These are phyloP conservation scores for Drosophila carrolli DNA, from an alignment of 1,140 invertebrate species.

Conservation along the genomic window DNA sequence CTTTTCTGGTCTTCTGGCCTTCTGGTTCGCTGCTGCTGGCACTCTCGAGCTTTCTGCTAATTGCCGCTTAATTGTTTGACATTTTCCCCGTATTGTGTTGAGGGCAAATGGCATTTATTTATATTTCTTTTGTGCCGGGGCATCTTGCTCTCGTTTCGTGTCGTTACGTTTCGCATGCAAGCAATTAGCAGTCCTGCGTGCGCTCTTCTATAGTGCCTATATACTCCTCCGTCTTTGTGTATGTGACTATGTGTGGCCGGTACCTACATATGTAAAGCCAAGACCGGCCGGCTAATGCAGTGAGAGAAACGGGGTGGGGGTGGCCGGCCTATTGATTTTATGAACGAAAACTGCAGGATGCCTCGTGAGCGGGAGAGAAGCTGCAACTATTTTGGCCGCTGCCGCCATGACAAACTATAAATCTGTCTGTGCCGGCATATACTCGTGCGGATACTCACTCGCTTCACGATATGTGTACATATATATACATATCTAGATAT, in stretches of 20 bases:
- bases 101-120: slow-evolving; percentile 58
- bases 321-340: slow-evolving; percentile 73
- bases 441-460: slow-evolving; percentile 25
- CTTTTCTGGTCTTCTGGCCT: slow-evolving; percentile 1
- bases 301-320: not conserved
- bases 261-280: slow-evolving; percentile 41
- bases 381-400: slow-evolving; percentile 70
- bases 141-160: slow-evolving; percentile 19
- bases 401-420: slow-evolving; percentile 78
- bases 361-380: slow-evolving; percentile 26
- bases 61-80: slow-evolving; percentile 78
- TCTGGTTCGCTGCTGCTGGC: slow-evolving; percentile 18
- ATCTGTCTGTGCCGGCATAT: slow-evolving; percentile 75
- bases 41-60: slow-evolving; percentile 61
- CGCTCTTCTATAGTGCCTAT: not conserved
- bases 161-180: slow-evolving; percentile 24
- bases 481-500: not conserved
- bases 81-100: slow-evolving; percentile 57
- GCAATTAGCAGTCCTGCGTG: slow-evolving; percentile 44
- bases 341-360: slow-evolving; percentile 59
- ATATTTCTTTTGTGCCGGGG: slow-evolving; percentile 49
- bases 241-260: not conserved
- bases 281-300: slow-evolving; percentile 62
- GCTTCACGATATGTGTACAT: not conserved
- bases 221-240: not conserved